Conservation (phyloP, 2,888 invertebrate species). For the Pimpla rufipes region DNA sequence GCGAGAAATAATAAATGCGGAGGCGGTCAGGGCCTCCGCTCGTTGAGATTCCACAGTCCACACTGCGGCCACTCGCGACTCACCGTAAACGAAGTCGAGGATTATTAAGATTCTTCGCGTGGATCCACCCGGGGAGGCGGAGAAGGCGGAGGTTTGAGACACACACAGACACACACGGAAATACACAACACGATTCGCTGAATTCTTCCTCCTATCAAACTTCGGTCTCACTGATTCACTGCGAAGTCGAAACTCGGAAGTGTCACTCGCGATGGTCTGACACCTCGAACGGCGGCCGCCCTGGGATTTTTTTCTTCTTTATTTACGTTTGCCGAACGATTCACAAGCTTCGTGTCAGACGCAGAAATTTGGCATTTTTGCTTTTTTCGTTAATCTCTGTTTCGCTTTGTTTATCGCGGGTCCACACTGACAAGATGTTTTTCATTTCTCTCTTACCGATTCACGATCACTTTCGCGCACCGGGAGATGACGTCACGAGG, state of each 20-base stretch:
- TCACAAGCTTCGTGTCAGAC: not conserved
- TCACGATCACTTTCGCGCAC: constrained; percentile 28
- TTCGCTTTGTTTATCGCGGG: too few relatives aligned
- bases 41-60: not conserved
- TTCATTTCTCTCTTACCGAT: not conserved
- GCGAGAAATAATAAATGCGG: not conserved
- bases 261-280: constrained; percentile 5
- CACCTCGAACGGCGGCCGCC: not conserved
- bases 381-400: too few relatives aligned
- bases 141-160: not conserved
- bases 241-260: not conserved
- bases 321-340: not conserved
- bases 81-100: constrained; percentile 54
- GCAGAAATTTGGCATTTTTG: too few relatives aligned
- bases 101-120: constrained; percentile 32
- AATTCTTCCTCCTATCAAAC: not conserved
- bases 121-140: not conserved
- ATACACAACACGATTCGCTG: not conserved
- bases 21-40: constrained; percentile 10
- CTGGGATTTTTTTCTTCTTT: too few relatives aligned
- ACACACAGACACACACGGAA: too few relatives aligned
- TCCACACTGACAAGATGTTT: too few relatives aligned
- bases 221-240: not conserved
- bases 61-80: constrained; percentile 55
- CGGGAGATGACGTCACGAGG: constrained; percentile 47